These are phyloP conservation scores for Tridacna crocea DNA, from an alignment of 2,888 invertebrate species.

Conservation along the genomic window DNA sequence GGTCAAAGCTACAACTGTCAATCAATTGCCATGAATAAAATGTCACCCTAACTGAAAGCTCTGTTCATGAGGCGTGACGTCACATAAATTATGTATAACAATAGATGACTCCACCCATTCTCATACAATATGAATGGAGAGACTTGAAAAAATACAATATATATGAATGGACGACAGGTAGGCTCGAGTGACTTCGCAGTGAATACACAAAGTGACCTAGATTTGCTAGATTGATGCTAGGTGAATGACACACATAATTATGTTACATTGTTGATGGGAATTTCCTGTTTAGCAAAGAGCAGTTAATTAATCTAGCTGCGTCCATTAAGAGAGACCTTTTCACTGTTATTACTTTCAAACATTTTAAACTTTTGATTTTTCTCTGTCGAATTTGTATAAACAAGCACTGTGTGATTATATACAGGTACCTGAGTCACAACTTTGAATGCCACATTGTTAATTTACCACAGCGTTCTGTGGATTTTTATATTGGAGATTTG, in stretches of 20 bases:
- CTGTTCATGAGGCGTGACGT: slow-evolving; percentile 65
- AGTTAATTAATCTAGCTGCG: not conserved
- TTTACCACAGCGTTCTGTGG: too few relatives aligned
- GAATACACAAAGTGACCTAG: slow-evolving; percentile 26
- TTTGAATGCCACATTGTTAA: too few relatives aligned
- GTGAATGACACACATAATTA: slow-evolving; percentile 29
- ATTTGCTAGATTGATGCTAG: slow-evolving; percentile 16
- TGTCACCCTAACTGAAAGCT: slow-evolving; percentile 35
- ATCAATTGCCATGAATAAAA: slow-evolving; percentile 67
- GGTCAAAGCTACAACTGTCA: slow-evolving; percentile 61
- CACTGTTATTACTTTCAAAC: too few relatives aligned
- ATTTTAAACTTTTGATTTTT: too few relatives aligned
- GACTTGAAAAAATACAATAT: slow-evolving; percentile 10
- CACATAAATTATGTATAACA: slow-evolving; percentile 62
- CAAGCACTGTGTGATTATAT: too few relatives aligned
- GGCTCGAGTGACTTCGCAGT: not conserved
- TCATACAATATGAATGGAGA: slow-evolving; percentile 37
- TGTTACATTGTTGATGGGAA: slow-evolving; percentile 21
- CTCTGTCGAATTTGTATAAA: too few relatives aligned
- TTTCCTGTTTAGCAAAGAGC: slow-evolving; percentile 3
- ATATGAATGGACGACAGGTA: slow-evolving; percentile 22
- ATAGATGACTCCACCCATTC: slow-evolving; percentile 44
- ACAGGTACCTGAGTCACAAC: too few relatives aligned
- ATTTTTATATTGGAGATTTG: too few relatives aligned
- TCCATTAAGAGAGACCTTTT: not conserved